Conservation (phyloP, 2,113 vertebrate species). For the Girardinichthys multiradiatus region DNA sequence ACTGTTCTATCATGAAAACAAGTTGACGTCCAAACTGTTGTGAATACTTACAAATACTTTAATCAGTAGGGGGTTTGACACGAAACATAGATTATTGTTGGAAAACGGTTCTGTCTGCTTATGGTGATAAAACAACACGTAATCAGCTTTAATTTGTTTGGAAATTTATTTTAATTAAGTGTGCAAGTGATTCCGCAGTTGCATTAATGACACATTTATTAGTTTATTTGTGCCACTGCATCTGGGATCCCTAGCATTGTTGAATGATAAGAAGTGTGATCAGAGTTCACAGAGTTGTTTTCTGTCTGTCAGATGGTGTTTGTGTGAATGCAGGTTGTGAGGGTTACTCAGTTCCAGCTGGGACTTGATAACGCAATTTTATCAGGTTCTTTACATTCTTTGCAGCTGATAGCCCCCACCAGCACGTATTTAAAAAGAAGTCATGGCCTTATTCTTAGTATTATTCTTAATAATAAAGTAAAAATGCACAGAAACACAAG, state of each 20-base stretch:
- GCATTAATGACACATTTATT: neutral
- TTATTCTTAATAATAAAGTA: constrained; percentile 19
- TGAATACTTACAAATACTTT: neutral
- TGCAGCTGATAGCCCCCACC: constrained; percentile 41
- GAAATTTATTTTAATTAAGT: neutral
- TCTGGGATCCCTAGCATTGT: constrained; percentile 14
- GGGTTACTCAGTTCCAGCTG: constrained; percentile 33
- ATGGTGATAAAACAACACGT: neutral
- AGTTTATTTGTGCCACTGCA: neutral
- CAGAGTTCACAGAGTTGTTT: constrained; percentile 67
- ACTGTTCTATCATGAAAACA: neutral
- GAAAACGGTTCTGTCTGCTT: too few species aligned
- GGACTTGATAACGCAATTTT: constrained; percentile 58
- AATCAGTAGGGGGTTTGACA: neutral
- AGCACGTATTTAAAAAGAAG: constrained; percentile 12
- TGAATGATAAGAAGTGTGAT: constrained; percentile 30
- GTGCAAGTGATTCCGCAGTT: neutral
- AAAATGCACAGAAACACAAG: constrained; percentile 20
- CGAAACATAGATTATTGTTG: neutral
- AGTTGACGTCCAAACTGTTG: neutral
- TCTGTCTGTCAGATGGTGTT: constrained; percentile 28
- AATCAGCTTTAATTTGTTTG: neutral
- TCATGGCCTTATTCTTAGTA: neutral
- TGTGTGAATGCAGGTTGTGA: neutral
- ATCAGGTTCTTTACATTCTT: constrained; percentile 64